phyloP scores from a whole-genome alignment of 2,113 vertebrate species.

The Lepus americanus region DNA sequence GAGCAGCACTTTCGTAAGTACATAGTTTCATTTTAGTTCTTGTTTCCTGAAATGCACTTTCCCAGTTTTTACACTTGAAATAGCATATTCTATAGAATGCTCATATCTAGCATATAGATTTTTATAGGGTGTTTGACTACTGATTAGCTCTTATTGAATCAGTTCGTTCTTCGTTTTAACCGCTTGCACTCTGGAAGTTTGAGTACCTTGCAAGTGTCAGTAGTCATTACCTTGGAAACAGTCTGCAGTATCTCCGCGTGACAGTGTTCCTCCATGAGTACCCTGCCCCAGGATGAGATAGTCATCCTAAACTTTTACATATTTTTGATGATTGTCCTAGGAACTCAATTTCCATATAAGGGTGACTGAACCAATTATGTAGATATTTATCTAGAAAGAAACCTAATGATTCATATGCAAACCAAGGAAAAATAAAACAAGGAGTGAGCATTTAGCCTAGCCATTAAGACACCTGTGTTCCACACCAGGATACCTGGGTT shows the following conservation, averaged over 20 bases:
- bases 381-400: constrained; percentile 19
- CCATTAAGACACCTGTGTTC: too few species aligned
- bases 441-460: too few species aligned
- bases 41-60: constrained; percentile 25
- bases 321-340: background rate
- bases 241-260: background rate
- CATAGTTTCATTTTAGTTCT: constrained; percentile 52
- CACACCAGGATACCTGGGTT: too few species aligned
- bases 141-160: constrained; percentile 11
- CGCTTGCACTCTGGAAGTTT: background rate
- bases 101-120: background rate
- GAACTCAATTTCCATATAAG: background rate
- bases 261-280: background rate
- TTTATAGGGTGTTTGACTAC: background rate
- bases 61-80: constrained; percentile 53
- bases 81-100: constrained; percentile 11
- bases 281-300: background rate
- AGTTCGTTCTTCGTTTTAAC: constrained; percentile 24
- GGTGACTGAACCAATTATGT: background rate
- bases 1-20: constrained; percentile 96
- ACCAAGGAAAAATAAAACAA: background rate
- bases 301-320: background rate
- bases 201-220: background rate
- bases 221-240: constrained; percentile 15
- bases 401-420: constrained; percentile 1